phyloP scores from a whole-genome alignment of 2,888 invertebrate species.

The Agapetus fuscipes region DNA sequence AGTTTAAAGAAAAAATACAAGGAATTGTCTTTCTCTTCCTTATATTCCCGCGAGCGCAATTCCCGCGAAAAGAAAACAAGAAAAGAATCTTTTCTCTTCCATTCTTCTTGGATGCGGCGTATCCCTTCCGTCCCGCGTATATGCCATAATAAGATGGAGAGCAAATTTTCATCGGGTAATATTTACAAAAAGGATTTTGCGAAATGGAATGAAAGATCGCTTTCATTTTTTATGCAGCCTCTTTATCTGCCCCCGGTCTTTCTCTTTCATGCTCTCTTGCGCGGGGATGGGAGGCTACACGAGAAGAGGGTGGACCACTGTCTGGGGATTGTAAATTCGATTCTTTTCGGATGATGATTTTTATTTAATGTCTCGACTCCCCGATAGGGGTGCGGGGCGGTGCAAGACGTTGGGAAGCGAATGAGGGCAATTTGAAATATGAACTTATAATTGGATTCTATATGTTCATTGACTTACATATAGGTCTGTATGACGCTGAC shows the following conservation, averaged over 20 bases:
- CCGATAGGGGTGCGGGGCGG: conserved; percentile 2
- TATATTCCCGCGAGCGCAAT: conserved; percentile 5
- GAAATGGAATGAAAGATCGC: conserved; percentile 22
- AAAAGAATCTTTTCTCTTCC: conserved; percentile 15
- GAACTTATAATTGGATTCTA: too few species aligned
- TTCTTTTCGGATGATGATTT: conserved; percentile 22
- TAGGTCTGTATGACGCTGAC: too few species aligned
- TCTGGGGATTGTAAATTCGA: conserved; percentile 21
- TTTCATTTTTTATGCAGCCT: conserved; percentile 21
- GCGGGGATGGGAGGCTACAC: conserved; percentile 2
- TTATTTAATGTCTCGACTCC: conserved; percentile 18
- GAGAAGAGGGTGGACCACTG: conserved; percentile 4
- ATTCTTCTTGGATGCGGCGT: conserved; percentile 10
- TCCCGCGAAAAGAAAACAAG: conserved; percentile 13
- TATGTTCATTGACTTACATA: too few species aligned
- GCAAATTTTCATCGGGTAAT: conserved; percentile 22
- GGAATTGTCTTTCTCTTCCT: conserved; percentile 13
- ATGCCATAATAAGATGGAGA: conserved; percentile 22
- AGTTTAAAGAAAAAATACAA: background rate
- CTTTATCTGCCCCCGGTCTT: conserved; percentile 17
- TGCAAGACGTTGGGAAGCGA: too few species aligned
- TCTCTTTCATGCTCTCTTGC: conserved; percentile 9
- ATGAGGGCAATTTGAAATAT: too few species aligned
- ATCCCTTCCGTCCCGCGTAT: conserved; percentile 15
- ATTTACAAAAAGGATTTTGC: conserved; percentile 22